Conservation (phyloP, 2,797 vertebrate species). For the Gymnodraco acuticeps region DNA sequence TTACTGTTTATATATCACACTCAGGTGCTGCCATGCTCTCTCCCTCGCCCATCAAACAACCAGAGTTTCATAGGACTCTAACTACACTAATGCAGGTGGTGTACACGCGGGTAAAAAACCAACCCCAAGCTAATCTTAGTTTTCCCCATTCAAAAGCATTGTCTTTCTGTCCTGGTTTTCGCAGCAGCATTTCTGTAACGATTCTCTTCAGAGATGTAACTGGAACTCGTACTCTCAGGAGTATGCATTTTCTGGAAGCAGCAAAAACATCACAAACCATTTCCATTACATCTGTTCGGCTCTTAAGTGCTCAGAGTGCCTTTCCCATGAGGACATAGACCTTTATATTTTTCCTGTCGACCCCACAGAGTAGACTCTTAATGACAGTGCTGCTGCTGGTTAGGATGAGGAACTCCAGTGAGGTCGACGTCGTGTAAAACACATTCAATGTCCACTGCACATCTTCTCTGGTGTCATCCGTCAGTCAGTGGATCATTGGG, state of each 20-base stretch:
- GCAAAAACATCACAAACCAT: slow-evolving; percentile 34
- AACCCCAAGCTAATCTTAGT: too few species aligned
- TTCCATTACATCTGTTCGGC: slow-evolving; percentile 39
- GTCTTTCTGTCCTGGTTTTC: neutral
- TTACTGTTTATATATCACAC: too few species aligned
- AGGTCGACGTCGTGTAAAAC: slow-evolving; percentile 9
- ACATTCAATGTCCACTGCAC: neutral
- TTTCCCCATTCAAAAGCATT: neutral
- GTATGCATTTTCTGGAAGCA: neutral
- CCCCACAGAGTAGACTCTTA: slow-evolving; percentile 6
- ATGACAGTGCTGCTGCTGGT: neutral
- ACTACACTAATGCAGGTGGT: too few species aligned
- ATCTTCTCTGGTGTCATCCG: neutral
- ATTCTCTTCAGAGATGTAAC: slow-evolving; percentile 2
- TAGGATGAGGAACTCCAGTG: neutral
- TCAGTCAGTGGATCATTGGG: neutral
- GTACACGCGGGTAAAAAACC: too few species aligned
- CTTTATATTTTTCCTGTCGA: slow-evolving; percentile 36
- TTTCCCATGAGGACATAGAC: slow-evolving; percentile 30
- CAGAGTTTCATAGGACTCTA: too few species aligned
- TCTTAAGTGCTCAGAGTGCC: slow-evolving; percentile 28
- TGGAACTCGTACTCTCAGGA: neutral
- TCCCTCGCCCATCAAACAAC: too few species aligned
- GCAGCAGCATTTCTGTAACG: neutral
- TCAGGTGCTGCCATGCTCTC: too few species aligned